phyloP scores from a whole-genome alignment of 2,888 invertebrate genomes.

The Eupithecia subumbrata region DNA sequence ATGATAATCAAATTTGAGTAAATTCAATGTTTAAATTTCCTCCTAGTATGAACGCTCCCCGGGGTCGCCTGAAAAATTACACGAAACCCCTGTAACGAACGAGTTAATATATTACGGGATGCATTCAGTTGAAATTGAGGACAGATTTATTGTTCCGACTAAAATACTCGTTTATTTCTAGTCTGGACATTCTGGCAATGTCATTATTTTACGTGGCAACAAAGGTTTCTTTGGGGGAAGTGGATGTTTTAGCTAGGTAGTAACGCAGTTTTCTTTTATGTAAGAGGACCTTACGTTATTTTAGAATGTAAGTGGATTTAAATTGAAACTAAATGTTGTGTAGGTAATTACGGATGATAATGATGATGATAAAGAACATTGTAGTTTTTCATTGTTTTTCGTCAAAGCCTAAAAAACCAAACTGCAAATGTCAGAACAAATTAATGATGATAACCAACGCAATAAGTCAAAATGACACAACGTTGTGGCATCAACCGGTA shows the following conservation, averaged over 20 bases:
- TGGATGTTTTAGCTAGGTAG: background rate
- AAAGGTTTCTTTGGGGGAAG: background rate
- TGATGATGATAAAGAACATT: no score
- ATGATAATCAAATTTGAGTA: background rate
- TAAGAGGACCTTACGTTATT: background rate
- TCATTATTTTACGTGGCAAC: background rate
- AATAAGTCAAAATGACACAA: constrained; percentile 65
- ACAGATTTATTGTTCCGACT: constrained; percentile 34
- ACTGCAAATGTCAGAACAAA: constrained; percentile 47
- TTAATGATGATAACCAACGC: constrained; percentile 59
- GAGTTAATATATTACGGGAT: constrained; percentile 67
- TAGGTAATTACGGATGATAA: background rate
- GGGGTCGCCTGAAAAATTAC: constrained; percentile 75
- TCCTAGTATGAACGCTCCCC: constrained; percentile 51
- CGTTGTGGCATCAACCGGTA: constrained; percentile 50
- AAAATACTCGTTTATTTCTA: constrained; percentile 31
- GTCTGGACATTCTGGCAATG: constrained; percentile 19
- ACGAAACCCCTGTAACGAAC: constrained; percentile 59
- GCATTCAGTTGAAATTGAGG: constrained; percentile 46
- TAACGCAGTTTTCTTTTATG: background rate
- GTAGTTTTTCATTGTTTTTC: constrained; percentile 7
- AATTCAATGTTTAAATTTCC: background rate
- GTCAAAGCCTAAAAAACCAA: constrained; percentile 27
- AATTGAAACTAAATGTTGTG: background rate
- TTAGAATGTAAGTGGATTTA: background rate